A percentile compares a stretch with the other conserved stretches of the same genome.
Evolutionary conservation across 1,140 invertebrate species (phyloP).

Genomic region (Macrocentrus cingulum): DNA sequence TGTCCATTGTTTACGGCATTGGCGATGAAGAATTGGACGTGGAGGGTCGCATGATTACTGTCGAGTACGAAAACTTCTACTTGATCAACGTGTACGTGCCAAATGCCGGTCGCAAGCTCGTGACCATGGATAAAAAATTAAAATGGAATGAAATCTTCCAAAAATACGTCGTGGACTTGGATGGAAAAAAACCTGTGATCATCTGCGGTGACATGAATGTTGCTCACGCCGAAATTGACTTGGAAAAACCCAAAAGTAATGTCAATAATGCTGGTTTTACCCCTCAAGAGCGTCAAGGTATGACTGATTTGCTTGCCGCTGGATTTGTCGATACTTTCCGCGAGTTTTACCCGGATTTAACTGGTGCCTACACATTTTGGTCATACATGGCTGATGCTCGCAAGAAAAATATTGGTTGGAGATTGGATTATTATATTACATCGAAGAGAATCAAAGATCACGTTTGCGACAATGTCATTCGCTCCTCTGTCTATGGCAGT

Average conservation of each 20-base stretch:
- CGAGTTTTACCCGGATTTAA: constrained; percentile 82
- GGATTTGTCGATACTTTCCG: constrained; percentile 90
- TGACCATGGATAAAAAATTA: constrained; percentile 84
- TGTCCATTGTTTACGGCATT: constrained; percentile 78
- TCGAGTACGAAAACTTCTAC: constrained; percentile 92
- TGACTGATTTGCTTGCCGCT: constrained; percentile 78
- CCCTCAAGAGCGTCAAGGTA: constrained; percentile 86
- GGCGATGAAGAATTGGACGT: constrained; percentile 72
- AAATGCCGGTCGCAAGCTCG: constrained; percentile 77
- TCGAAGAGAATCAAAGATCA: constrained; percentile 76
- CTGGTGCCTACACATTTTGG: constrained; percentile 92
- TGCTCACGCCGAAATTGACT: constrained; percentile 92
- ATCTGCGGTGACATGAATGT: constrained; percentile 98
- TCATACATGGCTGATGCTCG: constrained; percentile 84
- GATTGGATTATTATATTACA: constrained; percentile 92
- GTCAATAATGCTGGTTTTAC: constrained; percentile 95
- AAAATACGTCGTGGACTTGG: constrained; percentile 75
- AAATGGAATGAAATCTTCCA: constrained; percentile 88
- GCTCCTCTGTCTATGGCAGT: constrained; percentile 76
- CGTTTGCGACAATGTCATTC: constrained; percentile 80
- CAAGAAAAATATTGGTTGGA: constrained; percentile 92
- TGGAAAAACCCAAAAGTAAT: constrained; percentile 93
- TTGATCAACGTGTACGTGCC: constrained; percentile 82
- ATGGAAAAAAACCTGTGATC: constrained; percentile 91
- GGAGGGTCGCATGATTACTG: constrained; percentile 92